Percentiles rank a stretch among this genome's conserved stretches.
Conservation (phyloP, 2,113 vertebrate genomes). For the Corythornis madagascariensis region DNA sequence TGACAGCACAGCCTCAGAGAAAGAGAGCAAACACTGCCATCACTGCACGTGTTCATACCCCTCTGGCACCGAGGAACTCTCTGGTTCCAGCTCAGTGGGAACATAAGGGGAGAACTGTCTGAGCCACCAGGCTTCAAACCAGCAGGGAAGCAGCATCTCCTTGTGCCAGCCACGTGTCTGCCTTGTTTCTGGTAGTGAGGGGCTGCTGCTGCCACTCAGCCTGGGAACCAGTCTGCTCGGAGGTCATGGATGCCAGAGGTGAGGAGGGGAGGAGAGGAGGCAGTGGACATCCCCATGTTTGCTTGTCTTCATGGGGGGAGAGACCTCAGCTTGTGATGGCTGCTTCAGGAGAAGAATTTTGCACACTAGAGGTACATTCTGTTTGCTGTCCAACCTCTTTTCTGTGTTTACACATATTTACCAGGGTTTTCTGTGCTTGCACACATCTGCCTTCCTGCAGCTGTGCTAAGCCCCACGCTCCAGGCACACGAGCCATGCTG, state of each 20-base stretch:
- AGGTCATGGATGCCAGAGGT: neutral
- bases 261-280: neutral
- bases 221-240: neutral
- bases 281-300: neutral
- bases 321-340: fast-evolving
- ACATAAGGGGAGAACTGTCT: neutral
- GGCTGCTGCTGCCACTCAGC: neutral
- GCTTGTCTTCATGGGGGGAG: neutral
- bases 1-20: neutral
- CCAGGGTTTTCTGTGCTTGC: neutral
- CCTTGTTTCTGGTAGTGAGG: neutral
- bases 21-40: neutral
- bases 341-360: neutral
- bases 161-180: neutral
- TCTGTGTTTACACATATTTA: neutral
- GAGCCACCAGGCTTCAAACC: neutral
- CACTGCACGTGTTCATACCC: neutral
- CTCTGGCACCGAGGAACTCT: neutral
- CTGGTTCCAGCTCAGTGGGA: neutral
- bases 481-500: neutral
- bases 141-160: neutral
- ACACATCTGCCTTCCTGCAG: neutral
- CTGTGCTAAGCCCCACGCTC: neutral
- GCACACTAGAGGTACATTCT: neutral
- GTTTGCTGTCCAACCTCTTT: neutral